Evolutionary conservation across 2,888 invertebrate genomes (phyloP), one percentile per base, ranked within the genome.

Genomic region (Coelogynopora nodosa): DNA sequence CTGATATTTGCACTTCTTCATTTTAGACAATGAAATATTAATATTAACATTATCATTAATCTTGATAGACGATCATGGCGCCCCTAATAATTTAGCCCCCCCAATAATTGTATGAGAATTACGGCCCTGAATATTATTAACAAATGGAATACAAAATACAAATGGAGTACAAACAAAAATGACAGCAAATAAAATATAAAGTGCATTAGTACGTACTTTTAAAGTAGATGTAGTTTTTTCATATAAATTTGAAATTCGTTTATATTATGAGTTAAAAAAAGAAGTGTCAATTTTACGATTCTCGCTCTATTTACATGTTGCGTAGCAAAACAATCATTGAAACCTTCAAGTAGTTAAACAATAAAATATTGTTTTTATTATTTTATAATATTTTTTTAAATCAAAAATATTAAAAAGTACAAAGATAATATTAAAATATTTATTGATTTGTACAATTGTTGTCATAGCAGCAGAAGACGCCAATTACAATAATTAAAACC

Each of bases 241-340:
- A n/a, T n/a, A n/a, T n/a, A n/a, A n/a, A n/a, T n/a, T n/a, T n/a
- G n/a, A n/a, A n/a, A n/a, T n/a, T n/a, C n/a, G n/a, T n/a, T n/a
- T n/a, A n/a, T n/a, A n/a, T n/a, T n/a, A n/a, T n/a, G n/a, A n/a
- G n/a, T n/a, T n/a, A n/a, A n/a, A n/a, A n/a, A n/a, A n/a, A n/a
- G n/a, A n/a, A n/a, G n/a, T n/a, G n/a, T n/a, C n/a, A n/a, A n/a
- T n/a, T 74, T 23, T 74, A 74, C 27, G 23, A 74, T 74, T 74
- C 74, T 74, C 74, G 74, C 74, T 74, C 74, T 74, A 74, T 74
- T 74, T 74, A 74, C 74, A 74, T 74, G 74, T 74, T 74, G 74
- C 74, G 5, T 13, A 26, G 74, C 74, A 74, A 74, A n/a, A 74
- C 74, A 23, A 74, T 13, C 5, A 13, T 2, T 74, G 74, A 74